Conservation (phyloP, 2,113 vertebrate genomes). For the Paramisgurnus dabryanus region DNA sequence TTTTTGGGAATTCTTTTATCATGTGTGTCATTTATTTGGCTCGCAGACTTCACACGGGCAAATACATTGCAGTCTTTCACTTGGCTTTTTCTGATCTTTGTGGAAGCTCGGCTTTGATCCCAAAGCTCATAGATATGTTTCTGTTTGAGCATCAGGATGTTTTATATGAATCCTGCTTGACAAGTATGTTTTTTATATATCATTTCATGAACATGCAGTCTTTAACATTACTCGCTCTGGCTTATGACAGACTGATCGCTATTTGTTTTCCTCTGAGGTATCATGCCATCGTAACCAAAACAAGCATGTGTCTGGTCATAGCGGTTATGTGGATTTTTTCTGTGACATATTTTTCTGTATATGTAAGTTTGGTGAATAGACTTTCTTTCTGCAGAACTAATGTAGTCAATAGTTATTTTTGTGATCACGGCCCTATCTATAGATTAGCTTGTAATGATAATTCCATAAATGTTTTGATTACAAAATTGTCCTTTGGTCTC, state of each 20-base stretch:
- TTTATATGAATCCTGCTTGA: constrained; percentile 62
- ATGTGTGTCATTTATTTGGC: constrained; percentile 31
- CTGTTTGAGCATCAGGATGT: constrained; percentile 61
- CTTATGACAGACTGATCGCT: constrained; percentile 70
- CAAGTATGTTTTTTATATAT: constrained; percentile 68
- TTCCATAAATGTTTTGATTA: constrained; percentile 48
- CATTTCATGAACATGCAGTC: constrained; percentile 63
- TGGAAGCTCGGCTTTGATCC: constrained; percentile 64
- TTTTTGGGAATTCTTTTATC: constrained; percentile 40
- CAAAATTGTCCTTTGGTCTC: neutral
- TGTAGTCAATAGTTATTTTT: constrained; percentile 68
- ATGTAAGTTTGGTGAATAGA: constrained; percentile 55
- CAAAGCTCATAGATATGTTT: constrained; percentile 70
- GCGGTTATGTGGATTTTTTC: constrained; percentile 56
- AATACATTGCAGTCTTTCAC: constrained; percentile 71
- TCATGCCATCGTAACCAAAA: constrained; percentile 57
- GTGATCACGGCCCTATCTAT: constrained; percentile 65
- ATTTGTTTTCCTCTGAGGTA: constrained; percentile 68
- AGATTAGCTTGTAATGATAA: constrained; percentile 64
- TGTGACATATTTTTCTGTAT: constrained; percentile 3
- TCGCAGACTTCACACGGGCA: constrained; percentile 63
- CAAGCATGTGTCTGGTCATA: constrained; percentile 60
- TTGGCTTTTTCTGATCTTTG: constrained; percentile 68
- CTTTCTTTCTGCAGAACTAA: constrained; percentile 67
- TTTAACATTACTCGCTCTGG: constrained; percentile 67